Base-by-base conservation (phyloP, 2,888 invertebrate genomes). In the Morpho helenor region DNA sequence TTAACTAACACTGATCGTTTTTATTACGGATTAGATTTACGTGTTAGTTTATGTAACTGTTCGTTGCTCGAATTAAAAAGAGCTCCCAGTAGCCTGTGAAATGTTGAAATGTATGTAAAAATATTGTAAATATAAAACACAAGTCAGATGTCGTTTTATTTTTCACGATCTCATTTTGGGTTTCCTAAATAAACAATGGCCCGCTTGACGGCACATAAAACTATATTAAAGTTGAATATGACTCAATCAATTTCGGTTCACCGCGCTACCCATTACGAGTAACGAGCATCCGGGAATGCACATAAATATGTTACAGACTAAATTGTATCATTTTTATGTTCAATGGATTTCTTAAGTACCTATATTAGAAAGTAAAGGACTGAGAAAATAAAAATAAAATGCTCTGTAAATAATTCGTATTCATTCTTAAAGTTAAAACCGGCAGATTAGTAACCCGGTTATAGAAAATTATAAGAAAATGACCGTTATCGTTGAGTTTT, bases 41-140 rank as follows among this genome's bases (percentile, higher is more conserved):
- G 87, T 90, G 88, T 88, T 88, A 89, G 88, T 87, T 84, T 83
- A 88, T 87, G 87, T 89, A 88, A 88, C 73, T 88, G 88, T 89
- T 89, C 90, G 88, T 89, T 86, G 90, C 89, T 90, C 89, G 89
- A 89, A 89, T 89, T 84, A 89, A 89, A 90, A 89, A 84, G 90
- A 90, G 90, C 88, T 88, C 87, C 83, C 81, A 80, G 90, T 90
- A 90, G 90, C 80, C 82, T 87, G 90, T 90, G 89, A 84, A 82
- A 87, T 87, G 89, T 90, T 90, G 84, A 88, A 89, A 87, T 88
- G 87, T 85, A 87, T 88, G 88, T 88, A 88, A 87, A 88, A 86
- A 90, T 85, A 86, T 68, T 71, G 76, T 89, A 89, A 89, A 90
- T 90, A 89, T 81, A 88, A 88, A 86, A 84, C 79, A 75, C 75